A percentile compares a stretch with the other conserved stretches of the same genome.
Evolutionary conservation across 2,888 invertebrate genomes (phyloP).

Genomic region (Cryptus armator): DNA sequence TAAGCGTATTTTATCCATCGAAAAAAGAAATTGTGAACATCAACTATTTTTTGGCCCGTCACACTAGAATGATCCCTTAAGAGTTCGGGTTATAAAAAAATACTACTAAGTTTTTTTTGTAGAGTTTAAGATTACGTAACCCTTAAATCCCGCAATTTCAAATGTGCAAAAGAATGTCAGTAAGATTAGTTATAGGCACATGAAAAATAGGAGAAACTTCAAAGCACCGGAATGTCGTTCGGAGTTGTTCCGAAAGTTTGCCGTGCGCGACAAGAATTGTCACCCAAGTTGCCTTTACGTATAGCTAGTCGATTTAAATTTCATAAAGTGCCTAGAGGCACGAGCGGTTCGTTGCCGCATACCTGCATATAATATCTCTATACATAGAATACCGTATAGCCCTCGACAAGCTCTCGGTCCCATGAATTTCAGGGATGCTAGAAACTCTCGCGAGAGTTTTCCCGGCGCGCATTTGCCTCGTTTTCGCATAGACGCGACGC

Average conservation of each 20-base stretch:
- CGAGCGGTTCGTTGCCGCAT: neutral
- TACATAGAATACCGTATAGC: slow-evolving; percentile 32
- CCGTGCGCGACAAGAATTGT: slow-evolving; percentile 40
- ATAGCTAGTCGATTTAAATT: slow-evolving; percentile 58
- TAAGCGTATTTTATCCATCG: too few species aligned
- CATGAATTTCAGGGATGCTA: slow-evolving; percentile 56
- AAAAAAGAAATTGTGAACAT: too few species aligned
- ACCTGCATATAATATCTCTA: neutral
- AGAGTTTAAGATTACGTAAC: too few species aligned
- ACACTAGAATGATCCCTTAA: too few species aligned
- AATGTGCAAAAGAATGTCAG: too few species aligned
- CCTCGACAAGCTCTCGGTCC: slow-evolving; percentile 29
- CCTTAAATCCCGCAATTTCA: too few species aligned
- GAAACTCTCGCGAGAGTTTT: slow-evolving; percentile 49
- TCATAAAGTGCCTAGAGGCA: slow-evolving; percentile 52
- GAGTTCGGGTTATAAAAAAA: too few species aligned
- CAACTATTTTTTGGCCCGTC: too few species aligned
- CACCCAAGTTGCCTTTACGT: slow-evolving; percentile 33
- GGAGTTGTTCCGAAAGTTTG: slow-evolving; percentile 33
- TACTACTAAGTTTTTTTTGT: too few species aligned
- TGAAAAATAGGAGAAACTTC: neutral
- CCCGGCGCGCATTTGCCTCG: slow-evolving; percentile 11
- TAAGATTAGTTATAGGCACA: too few species aligned
- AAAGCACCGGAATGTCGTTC: neutral
- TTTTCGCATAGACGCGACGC: slow-evolving; percentile 18